Evolutionary conservation across 1,140 invertebrate genomes (phyloP), one percentile per base, ranked within the genome.

Genomic region (Drosophila varians): DNA sequence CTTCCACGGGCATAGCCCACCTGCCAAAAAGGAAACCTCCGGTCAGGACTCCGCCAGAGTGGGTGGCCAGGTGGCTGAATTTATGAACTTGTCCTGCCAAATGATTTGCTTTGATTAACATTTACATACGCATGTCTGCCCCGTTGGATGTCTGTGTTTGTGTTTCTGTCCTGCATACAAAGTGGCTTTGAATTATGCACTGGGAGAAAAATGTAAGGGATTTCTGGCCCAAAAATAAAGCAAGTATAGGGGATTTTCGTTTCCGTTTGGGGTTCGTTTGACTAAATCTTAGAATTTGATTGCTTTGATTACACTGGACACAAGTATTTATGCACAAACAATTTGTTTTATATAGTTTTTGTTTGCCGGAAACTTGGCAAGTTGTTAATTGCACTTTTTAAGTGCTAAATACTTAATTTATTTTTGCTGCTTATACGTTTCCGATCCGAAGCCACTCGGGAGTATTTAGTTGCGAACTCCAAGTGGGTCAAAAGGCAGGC

Each of bases 391-490:
- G 56, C 60, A 48, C 38, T 40, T 48, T 45, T 42, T 7, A 34
- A 64, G 60, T 48, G 60, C 56, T 62, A 64, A 64, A 48, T 61
- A 64, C 56, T 64, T 61, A 42, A 64, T 64, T 48, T 64, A 64
- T 47, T 66, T 43, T 60, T 62, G 23, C 34, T 31, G 34, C 45
- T 25, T 18, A 42, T 45, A 31, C 34, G 61, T 51, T 51, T 31
- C 60, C 47, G 62, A 66, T 66, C 60, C 49, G 53, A 14, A 62
- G 46, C 46, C 28, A 49, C 46, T 43, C 28, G 34, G 11, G 60
- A 36, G 60, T 65, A 31, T 49, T 65, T 64, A 65, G 60, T 46
- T 60, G 60, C 8, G 46, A 42, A 43, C 62, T 43, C 11, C 26
- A n/a, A 52, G 34, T 52, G 45, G 62, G 60, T 14, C 14, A 19